phyloP scores from a whole-genome alignment of 2,797 vertebrate species.

The Pseudochirops corinnae region DNA sequence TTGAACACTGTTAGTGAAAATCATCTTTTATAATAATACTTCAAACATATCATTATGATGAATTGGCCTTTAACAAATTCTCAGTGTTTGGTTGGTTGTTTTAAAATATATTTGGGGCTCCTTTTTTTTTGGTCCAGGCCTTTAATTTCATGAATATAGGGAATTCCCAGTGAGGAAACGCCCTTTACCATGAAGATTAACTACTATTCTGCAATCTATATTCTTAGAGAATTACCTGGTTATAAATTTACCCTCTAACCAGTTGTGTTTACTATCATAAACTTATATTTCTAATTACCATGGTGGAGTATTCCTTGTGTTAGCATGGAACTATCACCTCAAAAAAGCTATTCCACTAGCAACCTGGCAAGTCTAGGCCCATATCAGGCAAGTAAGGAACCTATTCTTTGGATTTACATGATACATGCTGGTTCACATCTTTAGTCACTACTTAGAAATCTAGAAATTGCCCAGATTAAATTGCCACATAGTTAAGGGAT shows the following conservation, averaged over 20 bases:
- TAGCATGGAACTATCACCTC: neutral
- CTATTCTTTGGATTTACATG: no score
- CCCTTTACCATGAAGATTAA: neutral
- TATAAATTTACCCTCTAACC: neutral
- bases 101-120: neutral
- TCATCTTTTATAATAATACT: neutral
- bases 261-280: neutral
- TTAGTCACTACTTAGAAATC: no score
- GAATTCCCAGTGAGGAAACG: neutral
- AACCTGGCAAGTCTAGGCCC: no score
- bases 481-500: no score
- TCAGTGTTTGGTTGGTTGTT: neutral
- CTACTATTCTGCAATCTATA: neutral
- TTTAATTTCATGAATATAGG: neutral
- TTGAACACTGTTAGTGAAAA: neutral
- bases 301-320: neutral
- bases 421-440: no score
- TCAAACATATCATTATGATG: neutral
- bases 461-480: no score
- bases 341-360: no score
- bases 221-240: neutral
- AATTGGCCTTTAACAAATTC: neutral
- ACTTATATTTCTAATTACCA: neutral
- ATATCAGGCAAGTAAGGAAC: no score
- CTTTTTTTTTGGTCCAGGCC: neutral